phyloP scores from a whole-genome alignment of 2,113 vertebrate species.

The Riparia riparia region DNA sequence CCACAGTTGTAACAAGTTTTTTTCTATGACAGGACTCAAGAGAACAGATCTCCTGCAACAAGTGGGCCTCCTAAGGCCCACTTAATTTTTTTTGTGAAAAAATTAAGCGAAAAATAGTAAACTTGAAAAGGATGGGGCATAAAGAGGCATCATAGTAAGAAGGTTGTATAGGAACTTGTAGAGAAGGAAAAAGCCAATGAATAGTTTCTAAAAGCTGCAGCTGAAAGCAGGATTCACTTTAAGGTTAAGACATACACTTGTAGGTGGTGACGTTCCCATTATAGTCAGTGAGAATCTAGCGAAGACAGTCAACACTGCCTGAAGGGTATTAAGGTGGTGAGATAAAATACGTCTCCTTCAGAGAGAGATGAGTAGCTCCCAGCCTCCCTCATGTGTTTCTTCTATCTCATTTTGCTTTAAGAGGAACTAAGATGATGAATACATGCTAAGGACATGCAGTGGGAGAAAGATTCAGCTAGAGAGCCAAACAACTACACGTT shows the following conservation, averaged over 20 bases:
- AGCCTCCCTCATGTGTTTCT: neutral
- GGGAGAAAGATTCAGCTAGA: neutral
- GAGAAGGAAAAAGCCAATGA: neutral
- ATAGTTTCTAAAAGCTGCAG: neutral
- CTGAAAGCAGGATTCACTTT: neutral
- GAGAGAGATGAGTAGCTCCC: neutral
- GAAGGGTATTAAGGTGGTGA: neutral
- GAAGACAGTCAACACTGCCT: neutral
- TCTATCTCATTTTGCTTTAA: neutral
- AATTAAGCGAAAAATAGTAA: neutral
- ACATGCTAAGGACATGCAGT: neutral
- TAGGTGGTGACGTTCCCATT: neutral
- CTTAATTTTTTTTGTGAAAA: neutral
- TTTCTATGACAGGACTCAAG: neutral
- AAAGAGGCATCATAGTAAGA: neutral
- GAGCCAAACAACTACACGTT: neutral
- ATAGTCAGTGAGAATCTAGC: neutral
- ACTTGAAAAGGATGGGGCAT: neutral
- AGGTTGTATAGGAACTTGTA: neutral
- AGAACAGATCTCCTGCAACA: neutral
- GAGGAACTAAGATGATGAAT: neutral
- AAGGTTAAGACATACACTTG: neutral
- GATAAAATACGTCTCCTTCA: neutral
- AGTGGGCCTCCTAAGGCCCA: neutral
- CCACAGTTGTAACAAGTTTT: neutral